phyloP scores from a whole-genome alignment of 2,888 invertebrate species.

The Amorpha juglandis region DNA sequence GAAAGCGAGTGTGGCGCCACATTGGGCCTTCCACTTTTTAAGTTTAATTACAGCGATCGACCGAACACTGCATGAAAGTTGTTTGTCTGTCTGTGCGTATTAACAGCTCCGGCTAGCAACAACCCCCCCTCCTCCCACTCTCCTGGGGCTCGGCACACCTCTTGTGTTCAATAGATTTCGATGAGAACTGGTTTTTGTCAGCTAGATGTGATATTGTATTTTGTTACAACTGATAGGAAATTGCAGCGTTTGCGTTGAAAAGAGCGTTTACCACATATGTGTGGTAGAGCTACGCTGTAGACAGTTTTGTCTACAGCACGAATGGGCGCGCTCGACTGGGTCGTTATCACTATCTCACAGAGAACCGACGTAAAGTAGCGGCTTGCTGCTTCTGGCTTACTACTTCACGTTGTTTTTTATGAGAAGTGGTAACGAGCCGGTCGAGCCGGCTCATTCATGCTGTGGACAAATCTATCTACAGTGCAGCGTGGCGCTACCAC shows the following conservation, averaged over 20 bases:
- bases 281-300: too few species aligned
- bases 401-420: too few species aligned
- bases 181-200: background rate
- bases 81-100: constrained; percentile 36
- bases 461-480: too few species aligned
- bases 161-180: background rate
- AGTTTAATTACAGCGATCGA: constrained; percentile 60
- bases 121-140: background rate
- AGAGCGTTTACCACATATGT: too few species aligned
- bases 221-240: background rate
- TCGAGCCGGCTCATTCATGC: too few species aligned
- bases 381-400: too few species aligned
- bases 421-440: too few species aligned
- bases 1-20: constrained; percentile 67
- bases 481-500: too few species aligned
- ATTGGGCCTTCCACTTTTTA: constrained; percentile 53
- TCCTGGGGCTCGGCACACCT: background rate
- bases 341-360: too few species aligned
- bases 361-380: too few species aligned
- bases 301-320: too few species aligned
- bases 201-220: background rate
- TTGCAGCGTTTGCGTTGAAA: background rate
- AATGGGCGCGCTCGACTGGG: too few species aligned
- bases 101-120: constrained; percentile 22
- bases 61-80: constrained; percentile 51